Evolutionary conservation across 2,113 vertebrate genomes (phyloP).

Genomic region (Seriola dumerili): DNA sequence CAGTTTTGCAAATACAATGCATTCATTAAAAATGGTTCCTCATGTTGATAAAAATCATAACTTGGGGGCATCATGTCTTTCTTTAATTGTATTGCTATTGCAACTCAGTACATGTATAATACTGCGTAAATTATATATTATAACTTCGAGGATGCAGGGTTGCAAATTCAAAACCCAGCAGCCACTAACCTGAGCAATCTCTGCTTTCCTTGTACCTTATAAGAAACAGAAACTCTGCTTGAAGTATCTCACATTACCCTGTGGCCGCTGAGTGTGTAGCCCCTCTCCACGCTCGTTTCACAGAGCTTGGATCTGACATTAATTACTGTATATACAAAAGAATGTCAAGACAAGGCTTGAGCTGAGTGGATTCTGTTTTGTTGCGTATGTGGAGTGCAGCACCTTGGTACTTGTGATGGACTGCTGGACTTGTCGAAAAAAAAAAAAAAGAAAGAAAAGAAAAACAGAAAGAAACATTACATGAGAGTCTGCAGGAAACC

Average conservation of each 20-base stretch:
- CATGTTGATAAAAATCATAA: background rate
- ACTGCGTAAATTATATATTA: no score
- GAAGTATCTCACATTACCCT: background rate
- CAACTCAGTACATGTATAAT: no score
- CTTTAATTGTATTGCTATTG: no score
- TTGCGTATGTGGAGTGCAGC: background rate
- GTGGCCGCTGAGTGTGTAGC: background rate
- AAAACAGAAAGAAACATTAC: background rate
- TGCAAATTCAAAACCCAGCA: background rate
- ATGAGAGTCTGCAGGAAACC: background rate
- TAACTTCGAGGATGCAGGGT: background rate
- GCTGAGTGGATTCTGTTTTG: background rate
- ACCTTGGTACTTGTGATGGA: background rate
- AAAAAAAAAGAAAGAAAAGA: background rate
- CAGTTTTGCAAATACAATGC: background rate
- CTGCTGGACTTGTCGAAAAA: background rate
- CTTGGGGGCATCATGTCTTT: background rate
- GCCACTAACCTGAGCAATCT: background rate
- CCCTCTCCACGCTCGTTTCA: background rate
- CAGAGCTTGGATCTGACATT: background rate
- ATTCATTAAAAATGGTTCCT: background rate
- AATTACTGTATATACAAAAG: background rate
- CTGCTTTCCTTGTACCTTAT: background rate
- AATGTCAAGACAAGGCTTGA: background rate
- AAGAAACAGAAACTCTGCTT: background rate